phyloP scores from a whole-genome alignment of 2,888 invertebrate species.

The Leptinotarsa juncta region DNA sequence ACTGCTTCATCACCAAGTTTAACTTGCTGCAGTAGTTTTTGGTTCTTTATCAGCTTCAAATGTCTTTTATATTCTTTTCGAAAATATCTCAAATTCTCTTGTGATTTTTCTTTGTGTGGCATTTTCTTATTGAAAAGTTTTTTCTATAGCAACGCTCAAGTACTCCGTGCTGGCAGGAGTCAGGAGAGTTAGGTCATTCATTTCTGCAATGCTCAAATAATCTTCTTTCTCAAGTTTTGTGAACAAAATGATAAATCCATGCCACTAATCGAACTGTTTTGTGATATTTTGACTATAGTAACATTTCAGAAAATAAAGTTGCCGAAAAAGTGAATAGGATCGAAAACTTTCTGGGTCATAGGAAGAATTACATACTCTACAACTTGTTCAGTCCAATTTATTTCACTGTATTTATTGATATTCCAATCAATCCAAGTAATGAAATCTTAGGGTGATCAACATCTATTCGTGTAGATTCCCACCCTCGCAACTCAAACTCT shows the following conservation, averaged over 20 bases:
- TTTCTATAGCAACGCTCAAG: not conserved
- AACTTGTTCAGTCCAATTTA: not conserved
- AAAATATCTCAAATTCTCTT: not conserved
- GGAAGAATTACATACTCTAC: constrained; percentile 31
- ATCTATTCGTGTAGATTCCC: not conserved
- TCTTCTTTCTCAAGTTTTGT: not conserved
- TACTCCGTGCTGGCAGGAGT: not conserved
- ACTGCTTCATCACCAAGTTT: not conserved
- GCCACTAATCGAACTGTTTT: not conserved
- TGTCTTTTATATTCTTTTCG: not conserved
- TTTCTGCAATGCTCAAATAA: no score
- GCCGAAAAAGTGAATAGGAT: constrained; percentile 47
- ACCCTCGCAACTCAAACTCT: constrained; percentile 33
- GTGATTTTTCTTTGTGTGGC: not conserved
- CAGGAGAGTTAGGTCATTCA: not conserved
- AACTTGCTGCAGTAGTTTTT: not conserved
- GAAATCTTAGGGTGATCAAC: not conserved
- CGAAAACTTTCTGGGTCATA: constrained; percentile 45
- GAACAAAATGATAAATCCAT: constrained; percentile 3
- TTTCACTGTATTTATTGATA: not conserved
- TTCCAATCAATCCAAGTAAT: constrained; percentile 17
- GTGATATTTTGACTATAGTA: constrained; percentile 37
- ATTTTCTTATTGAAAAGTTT: not conserved
- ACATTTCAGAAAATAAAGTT: constrained; percentile 44
- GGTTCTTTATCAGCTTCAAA: not conserved